Base-by-base conservation (phyloP, 2,797 vertebrate species). In the Rousettus madagascariensis region DNA sequence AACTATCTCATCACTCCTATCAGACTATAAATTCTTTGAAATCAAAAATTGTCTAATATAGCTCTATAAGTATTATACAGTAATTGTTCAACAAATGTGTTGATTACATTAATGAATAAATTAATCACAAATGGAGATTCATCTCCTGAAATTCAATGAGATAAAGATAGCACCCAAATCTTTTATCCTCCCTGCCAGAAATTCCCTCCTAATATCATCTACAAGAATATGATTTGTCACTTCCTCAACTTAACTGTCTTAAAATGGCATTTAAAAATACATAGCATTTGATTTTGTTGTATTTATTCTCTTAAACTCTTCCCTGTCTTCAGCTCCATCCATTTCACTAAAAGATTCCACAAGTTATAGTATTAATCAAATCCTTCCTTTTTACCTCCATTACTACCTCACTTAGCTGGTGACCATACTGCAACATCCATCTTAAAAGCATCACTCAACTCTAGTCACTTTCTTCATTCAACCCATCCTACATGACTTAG, bases 71-170 rank as follows among this genome's bases (percentile, higher is more conserved):
- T 79, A 30, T 77, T 61, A 30, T 9, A 26, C 38, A 92, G 26
- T 69, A 71, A 71, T 51, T 87, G 1, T 68, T 69, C 36, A 79
- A 78, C 20, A 87, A 26, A 55, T 80, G 9, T 69, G 41, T 66
- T 94, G 59, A 79, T 66, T 87, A 16, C 30, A n/a, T 79, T 91
- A 72, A 61, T 75, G 20, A 75, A 79, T 86, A 72, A 93, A 66
- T 88, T 85, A 68, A 61, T 80, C 28, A 86, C 36, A 86, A 77
- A 89, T 85, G 77, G 33, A 90, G n/a, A 80, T 36, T 65, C 63
- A 77, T 55, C 68, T 38, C 8, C 69, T 71, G 38, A 74, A 88
- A 75, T 91, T 94, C 22, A 53, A 3, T 69, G 51, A 69, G 59
- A 86, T 41, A 85, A 94, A 86, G 38, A 65, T 22, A 80, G 5